phyloP scores from a whole-genome alignment of 2,113 vertebrate genomes.

The Psilopsiagon aymara region DNA sequence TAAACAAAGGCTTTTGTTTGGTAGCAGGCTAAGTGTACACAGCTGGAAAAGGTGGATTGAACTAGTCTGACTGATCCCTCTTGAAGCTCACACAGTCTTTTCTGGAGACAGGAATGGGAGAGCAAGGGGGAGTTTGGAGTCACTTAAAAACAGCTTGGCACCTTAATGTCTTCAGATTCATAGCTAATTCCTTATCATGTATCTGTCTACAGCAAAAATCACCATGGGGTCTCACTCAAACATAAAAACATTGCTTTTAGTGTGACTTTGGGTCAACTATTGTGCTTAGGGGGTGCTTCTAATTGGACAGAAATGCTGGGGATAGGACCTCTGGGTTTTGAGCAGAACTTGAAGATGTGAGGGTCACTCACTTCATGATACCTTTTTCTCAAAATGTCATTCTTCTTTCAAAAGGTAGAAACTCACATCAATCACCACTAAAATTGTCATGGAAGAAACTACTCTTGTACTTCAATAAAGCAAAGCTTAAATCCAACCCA shows the following conservation, averaged over 20 bases:
- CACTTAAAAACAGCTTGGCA: not conserved
- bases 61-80: slow-evolving; percentile 6
- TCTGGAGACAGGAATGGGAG: not conserved
- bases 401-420: not conserved
- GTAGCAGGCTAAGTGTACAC: slow-evolving; percentile 23
- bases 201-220: not conserved
- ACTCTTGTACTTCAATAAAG: not conserved
- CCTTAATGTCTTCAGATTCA: not conserved
- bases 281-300: not conserved
- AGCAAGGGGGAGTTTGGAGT: not conserved
- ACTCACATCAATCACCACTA: not conserved
- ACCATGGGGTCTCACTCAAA: not conserved
- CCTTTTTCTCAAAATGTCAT: not conserved
- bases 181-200: not conserved
- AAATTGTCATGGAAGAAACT: not conserved
- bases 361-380: not conserved
- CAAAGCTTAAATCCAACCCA: not conserved
- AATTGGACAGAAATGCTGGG: not conserved
- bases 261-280: not conserved
- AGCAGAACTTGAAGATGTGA: not conserved
- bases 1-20: slow-evolving; percentile 62
- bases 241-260: not conserved
- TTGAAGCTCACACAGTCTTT: not conserved
- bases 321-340: not conserved
- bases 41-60: slow-evolving; percentile 41